Evolutionary conservation across 1,140 invertebrate species (phyloP), one percentile per base, ranked within the genome.

Genomic region (Leucophenga varia): DNA sequence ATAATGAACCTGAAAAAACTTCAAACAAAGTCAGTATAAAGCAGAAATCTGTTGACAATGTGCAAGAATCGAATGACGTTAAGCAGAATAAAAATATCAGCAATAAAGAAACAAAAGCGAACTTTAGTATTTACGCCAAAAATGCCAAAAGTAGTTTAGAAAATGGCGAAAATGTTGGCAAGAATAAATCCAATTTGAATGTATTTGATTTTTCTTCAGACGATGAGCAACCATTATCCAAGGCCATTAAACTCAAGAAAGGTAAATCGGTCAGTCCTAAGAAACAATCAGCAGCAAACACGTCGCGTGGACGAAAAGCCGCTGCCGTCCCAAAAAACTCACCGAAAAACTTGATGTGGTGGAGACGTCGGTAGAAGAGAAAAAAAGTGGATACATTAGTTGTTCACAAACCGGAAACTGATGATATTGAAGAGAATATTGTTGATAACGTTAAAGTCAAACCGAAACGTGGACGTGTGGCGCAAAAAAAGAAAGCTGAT

Each of bases 191-290:
- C 20, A 54, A 57, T 13, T 48, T 69, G 9, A 69, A 74, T 41
- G 67, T 73, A 13, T 76, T 75, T 32, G 77, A 78, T 43, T 77
- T 76, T 22, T 75, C 74, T 22, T 77, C 77, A 0, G 75, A 77
- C 28, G 75, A 77, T 45, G 71, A 77, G 31, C 71, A 78, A 55
- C 75, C 77, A 12, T 43, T 75, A 47, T 57, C 64, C 40, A 78
- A 77, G 50, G 52, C 72, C n/a, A 61, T 73, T 5, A 73, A 74
- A 35, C 52, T 74, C 37, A 75, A 64, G 43, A 70, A 75, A 20
- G 59, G 61, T 4, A 51, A 21, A 13, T 69, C 59, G 19, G 19
- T 34, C 4, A 56, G 47, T 28, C 59, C 57, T 6, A 59, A 61
- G 10, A 70, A 70, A 22, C 47, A 44, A 1, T 32, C 38, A 13